A percentile compares a stretch with the other conserved stretches of the same genome.
Conservation (phyloP, 2,888 invertebrate genomes). For the Leptura quadrifasciata region DNA sequence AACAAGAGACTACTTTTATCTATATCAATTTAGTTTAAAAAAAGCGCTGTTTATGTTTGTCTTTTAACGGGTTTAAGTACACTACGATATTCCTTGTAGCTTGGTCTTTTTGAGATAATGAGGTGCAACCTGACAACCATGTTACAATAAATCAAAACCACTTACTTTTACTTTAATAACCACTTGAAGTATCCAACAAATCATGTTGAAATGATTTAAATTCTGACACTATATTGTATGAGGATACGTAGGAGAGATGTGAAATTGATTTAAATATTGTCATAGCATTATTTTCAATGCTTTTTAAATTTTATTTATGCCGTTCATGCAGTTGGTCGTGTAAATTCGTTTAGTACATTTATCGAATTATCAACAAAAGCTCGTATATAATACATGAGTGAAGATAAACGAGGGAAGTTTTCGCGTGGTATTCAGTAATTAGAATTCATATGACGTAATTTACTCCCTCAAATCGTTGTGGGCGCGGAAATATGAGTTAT, state of each 20-base stretch:
- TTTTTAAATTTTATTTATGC: slow-evolving; percentile 39
- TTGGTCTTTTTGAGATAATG: slow-evolving; percentile 45
- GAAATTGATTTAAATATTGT: slow-evolving; percentile 48
- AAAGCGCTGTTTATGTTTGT: slow-evolving; percentile 12
- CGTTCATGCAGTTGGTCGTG: slow-evolving; percentile 19
- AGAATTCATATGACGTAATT: slow-evolving; percentile 55
- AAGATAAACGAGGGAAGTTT: slow-evolving; percentile 49
- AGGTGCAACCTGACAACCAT: slow-evolving; percentile 55
- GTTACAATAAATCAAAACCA: slow-evolving; percentile 54
- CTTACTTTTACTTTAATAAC: slow-evolving; percentile 51
- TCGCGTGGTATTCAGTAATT: slow-evolving; percentile 54
- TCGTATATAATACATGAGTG: slow-evolving; percentile 46
- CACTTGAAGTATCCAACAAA: slow-evolving; percentile 47
- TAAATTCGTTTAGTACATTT: slow-evolving; percentile 37
- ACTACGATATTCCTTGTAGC: slow-evolving; percentile 11
- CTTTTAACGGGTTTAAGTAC: slow-evolving; percentile 16
- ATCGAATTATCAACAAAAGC: slow-evolving; percentile 61
- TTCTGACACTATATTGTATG: slow-evolving; percentile 53
- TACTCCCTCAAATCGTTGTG: slow-evolving; percentile 50
- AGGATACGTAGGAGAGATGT: slow-evolving; percentile 50
- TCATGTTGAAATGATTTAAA: slow-evolving; percentile 44
- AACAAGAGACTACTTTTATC: not conserved
- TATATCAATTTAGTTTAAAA: not conserved
- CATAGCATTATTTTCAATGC: slow-evolving; percentile 32
- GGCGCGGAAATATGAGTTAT: slow-evolving; percentile 51